A percentile compares a stretch with the other conserved stretches of the same genome.
phyloP scores from a whole-genome alignment of 2,113 vertebrate species.

The Mormyrus lacerda region DNA sequence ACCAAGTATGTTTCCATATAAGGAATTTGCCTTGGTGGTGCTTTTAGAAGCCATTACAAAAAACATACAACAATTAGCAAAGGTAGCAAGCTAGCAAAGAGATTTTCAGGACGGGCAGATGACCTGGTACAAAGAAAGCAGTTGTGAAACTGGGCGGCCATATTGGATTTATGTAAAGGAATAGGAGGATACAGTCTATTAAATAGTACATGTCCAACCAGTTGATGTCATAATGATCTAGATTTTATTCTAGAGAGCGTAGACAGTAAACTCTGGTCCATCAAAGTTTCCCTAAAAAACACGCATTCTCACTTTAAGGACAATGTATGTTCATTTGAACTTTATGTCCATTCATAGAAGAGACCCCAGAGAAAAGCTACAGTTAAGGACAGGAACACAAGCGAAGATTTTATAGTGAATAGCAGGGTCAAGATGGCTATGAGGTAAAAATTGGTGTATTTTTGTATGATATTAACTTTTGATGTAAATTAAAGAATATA shows the following conservation, averaged over 20 bases:
- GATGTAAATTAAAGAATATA: neutral
- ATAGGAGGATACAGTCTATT: neutral
- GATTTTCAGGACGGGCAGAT: neutral
- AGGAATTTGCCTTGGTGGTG: too few species aligned
- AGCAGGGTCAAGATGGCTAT: neutral
- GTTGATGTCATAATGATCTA: neutral
- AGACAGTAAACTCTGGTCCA: neutral
- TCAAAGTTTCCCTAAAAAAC: neutral
- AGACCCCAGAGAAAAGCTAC: neutral
- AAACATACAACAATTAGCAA: too few species aligned
- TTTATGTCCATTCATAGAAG: neutral
- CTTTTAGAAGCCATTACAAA: too few species aligned
- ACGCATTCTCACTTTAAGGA: neutral
- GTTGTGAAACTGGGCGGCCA: neutral
- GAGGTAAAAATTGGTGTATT: neutral
- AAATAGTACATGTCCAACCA: neutral
- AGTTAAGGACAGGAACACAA: neutral
- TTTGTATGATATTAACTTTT: neutral
- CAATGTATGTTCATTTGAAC: neutral
- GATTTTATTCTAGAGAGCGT: neutral
- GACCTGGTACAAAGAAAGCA: neutral
- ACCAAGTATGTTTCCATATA: too few species aligned
- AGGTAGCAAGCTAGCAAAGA: neutral
- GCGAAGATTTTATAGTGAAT: neutral
- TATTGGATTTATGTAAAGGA: neutral